Conservation (phyloP, 2,888 invertebrate species). For the Nezara viridula region DNA sequence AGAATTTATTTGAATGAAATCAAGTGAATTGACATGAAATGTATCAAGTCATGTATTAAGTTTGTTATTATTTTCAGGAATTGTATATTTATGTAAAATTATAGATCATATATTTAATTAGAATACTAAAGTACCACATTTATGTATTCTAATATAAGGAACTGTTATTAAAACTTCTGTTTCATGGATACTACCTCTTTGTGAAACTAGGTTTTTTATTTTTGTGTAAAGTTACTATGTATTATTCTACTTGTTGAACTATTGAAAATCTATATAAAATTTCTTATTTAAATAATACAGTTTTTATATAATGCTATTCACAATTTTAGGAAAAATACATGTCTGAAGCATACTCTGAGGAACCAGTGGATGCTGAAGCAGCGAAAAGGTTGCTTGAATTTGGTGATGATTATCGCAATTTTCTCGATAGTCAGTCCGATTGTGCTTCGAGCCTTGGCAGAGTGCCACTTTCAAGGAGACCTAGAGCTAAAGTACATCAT, state of each 20-base stretch:
- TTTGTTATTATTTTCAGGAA: too few species aligned
- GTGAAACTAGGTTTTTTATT: too few species aligned
- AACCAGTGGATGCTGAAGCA: constrained; percentile 85
- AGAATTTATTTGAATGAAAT: too few species aligned
- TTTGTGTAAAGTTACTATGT: background rate
- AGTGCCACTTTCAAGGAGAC: constrained; percentile 60
- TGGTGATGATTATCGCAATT: constrained; percentile 90
- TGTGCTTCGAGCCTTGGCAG: constrained; percentile 76
- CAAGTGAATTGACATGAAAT: too few species aligned
- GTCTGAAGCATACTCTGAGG: constrained; percentile 91
- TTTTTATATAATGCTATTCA: constrained; percentile 65
- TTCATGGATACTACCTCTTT: too few species aligned
- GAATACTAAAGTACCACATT: too few species aligned
- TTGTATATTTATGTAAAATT: too few species aligned
- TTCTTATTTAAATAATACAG: constrained; percentile 29
- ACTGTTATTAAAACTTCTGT: too few species aligned
- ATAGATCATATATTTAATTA: too few species aligned
- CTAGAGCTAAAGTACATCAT: constrained; percentile 61
- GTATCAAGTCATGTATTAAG: too few species aligned
- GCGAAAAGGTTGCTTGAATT: constrained; percentile 86
- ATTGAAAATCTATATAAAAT: background rate
- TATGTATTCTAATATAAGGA: too few species aligned
- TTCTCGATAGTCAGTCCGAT: constrained; percentile 91
- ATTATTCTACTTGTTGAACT: background rate
- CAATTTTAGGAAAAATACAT: constrained; percentile 86